A percentile compares a stretch with the other conserved stretches of the same genome.
These are phyloP conservation scores for Hippotragus niger DNA, from an alignment of 2,113 vertebrate species.

Conservation along the genomic window DNA sequence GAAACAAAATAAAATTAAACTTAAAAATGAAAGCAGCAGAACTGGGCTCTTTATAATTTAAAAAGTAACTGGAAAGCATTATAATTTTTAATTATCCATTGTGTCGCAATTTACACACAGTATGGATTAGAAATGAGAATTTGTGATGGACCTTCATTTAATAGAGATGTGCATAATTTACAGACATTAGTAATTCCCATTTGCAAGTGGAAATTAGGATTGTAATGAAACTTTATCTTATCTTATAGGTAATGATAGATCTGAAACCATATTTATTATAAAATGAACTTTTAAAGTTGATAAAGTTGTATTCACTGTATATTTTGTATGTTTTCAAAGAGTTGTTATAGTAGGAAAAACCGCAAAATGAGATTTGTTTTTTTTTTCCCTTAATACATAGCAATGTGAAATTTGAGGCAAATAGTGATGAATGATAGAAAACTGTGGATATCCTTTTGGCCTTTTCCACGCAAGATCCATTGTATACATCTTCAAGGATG, in stretches of 20 bases:
- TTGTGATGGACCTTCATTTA: slow-evolving; percentile 77
- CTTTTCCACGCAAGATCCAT: neutral
- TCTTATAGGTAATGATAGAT: slow-evolving; percentile 49
- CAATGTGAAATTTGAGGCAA: neutral
- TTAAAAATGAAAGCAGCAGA: slow-evolving; percentile 37
- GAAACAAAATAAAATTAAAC: slow-evolving; percentile 34
- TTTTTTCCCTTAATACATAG: neutral
- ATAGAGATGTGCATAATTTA: slow-evolving; percentile 77
- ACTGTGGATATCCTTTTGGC: neutral
- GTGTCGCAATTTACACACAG: slow-evolving; percentile 65
- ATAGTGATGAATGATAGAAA: neutral
- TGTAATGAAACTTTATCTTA: slow-evolving; percentile 66
- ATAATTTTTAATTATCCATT: slow-evolving; percentile 76
- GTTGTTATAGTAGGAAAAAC: neutral
- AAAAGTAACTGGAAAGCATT: slow-evolving; percentile 76
- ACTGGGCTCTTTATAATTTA: slow-evolving; percentile 18
- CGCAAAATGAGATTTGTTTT: neutral
- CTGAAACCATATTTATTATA: slow-evolving; percentile 41
- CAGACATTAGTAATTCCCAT: slow-evolving; percentile 57
- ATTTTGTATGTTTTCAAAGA: slow-evolving; percentile 1
- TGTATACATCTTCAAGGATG: neutral
- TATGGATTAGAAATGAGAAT: slow-evolving; percentile 74
- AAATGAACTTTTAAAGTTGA: slow-evolving; percentile 31
- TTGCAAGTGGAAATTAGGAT: slow-evolving; percentile 63
- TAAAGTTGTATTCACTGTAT: neutral